Evolutionary conservation across 2,113 vertebrate genomes (phyloP).

Genomic region (Epinephelus moara): DNA sequence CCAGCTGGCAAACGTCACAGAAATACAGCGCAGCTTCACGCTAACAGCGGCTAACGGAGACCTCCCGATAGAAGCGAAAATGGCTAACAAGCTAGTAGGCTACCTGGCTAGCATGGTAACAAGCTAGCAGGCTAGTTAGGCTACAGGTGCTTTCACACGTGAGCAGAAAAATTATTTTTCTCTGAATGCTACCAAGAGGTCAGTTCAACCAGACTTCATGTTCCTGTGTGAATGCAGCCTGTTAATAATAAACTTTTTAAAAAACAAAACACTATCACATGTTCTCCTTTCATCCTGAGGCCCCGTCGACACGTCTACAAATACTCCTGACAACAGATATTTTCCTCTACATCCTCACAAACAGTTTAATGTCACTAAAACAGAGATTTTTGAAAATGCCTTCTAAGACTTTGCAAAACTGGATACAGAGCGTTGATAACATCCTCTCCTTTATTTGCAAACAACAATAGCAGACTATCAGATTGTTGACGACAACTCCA

Average conservation of each 20-base stretch:
- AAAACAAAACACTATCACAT: constrained; percentile 1
- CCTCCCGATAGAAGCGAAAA: constrained; percentile 26
- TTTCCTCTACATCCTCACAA: no score
- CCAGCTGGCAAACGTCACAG: constrained; percentile 88
- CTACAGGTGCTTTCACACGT: constrained; percentile 42
- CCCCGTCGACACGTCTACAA: no score
- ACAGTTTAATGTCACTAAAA: no score
- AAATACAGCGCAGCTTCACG: constrained; percentile 87
- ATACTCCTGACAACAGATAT: no score
- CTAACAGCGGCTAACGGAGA: constrained; percentile 44
- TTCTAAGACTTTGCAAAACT: no score
- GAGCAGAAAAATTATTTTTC: neutral
- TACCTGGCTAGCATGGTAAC: constrained; percentile 32
- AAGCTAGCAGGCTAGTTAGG: constrained; percentile 28
- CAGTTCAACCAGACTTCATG: constrained; percentile 38
- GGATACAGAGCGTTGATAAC: no score
- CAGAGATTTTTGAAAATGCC: no score
- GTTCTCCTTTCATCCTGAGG: neutral
- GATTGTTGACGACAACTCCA: no score
- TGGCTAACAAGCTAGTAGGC: constrained; percentile 43
- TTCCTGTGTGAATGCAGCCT: constrained; percentile 22
- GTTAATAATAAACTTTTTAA: neutral
- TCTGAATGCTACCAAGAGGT: constrained; percentile 57
- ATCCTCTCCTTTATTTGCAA: no score
- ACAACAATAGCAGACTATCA: no score